Evolutionary conservation across 2,113 vertebrate species (phyloP).

Genomic region (Carollia perspicillata): DNA sequence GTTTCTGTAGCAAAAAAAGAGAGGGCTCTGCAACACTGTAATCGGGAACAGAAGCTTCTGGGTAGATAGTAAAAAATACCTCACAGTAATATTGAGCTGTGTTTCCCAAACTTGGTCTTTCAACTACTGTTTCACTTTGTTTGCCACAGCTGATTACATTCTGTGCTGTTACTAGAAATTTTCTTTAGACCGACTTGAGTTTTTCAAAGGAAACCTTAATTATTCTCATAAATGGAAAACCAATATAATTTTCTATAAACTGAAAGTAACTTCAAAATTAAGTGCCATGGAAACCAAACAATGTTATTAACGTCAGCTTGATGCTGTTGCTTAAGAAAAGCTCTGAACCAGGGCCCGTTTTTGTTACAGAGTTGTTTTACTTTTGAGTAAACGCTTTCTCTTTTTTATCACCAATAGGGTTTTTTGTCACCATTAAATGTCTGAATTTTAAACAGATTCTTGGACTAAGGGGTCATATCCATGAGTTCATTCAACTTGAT

Average conservation of each 20-base stretch:
- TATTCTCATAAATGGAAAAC: background rate
- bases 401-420: too few relatives aligned
- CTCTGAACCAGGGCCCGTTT: background rate
- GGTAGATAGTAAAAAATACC: background rate
- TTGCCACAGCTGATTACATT: background rate
- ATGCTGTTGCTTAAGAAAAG: background rate
- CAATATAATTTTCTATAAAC: background rate
- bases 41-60: background rate
- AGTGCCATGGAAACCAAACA: background rate
- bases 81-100: background rate
- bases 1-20: background rate
- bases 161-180: background rate
- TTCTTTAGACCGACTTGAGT: background rate
- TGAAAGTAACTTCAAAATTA: background rate
- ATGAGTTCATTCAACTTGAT: too few relatives aligned
- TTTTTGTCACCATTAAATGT: too few relatives aligned
- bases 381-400: background rate
- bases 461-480: too few relatives aligned
- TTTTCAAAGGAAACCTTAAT: background rate
- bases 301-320: background rate
- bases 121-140: background rate
- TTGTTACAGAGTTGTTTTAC: background rate
- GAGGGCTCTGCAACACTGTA: background rate
- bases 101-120: background rate
- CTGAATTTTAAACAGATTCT: too few relatives aligned